These are phyloP conservation scores for Halictus rubicundus DNA, from an alignment of 1,140 invertebrate genomes.

Conservation along the genomic window DNA sequence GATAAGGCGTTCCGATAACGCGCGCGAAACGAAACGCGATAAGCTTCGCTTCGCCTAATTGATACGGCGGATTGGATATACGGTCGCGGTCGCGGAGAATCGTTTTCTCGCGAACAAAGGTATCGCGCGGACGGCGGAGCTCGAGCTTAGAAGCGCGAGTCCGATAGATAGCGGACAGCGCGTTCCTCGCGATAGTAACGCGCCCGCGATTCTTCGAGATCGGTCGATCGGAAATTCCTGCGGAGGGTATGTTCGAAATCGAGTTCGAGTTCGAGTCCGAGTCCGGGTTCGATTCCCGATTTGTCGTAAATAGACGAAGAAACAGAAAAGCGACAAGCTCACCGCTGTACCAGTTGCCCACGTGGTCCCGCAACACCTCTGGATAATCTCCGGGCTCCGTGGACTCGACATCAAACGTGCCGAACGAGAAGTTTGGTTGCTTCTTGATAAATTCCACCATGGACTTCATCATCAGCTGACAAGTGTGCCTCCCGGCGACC, in stretches of 20 bases:
- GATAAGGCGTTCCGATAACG: slow-evolving; percentile 58
- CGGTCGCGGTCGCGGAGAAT: slow-evolving; percentile 28
- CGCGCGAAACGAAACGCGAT: slow-evolving; percentile 48
- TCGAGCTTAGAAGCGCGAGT: no score
- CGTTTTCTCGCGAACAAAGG: not conserved
- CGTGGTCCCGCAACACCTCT: slow-evolving; percentile 80
- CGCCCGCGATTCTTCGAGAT: no score
- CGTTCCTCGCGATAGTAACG: no score
- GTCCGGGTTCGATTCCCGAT: no score
- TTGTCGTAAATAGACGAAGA: slow-evolving; percentile 8
- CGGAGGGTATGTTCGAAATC: no score
- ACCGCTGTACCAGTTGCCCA: slow-evolving; percentile 81
- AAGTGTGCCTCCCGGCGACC: slow-evolving; percentile 84
- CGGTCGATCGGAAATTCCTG: not conserved
- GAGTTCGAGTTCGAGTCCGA: not conserved
- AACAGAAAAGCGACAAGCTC: slow-evolving; percentile 70
- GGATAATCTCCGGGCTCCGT: slow-evolving; percentile 80
- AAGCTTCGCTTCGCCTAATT: slow-evolving; percentile 44
- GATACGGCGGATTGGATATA: slow-evolving; percentile 44
- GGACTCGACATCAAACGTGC: slow-evolving; percentile 80
- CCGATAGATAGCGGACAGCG: no score
- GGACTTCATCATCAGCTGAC: slow-evolving; percentile 86
- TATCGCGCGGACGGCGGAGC: not conserved
- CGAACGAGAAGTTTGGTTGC: slow-evolving; percentile 79
- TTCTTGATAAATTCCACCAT: slow-evolving; percentile 84